Evolutionary conservation across 2,888 invertebrate genomes (phyloP), one percentile per base, ranked within the genome.

Genomic region (Hypomecis punctinalis): DNA sequence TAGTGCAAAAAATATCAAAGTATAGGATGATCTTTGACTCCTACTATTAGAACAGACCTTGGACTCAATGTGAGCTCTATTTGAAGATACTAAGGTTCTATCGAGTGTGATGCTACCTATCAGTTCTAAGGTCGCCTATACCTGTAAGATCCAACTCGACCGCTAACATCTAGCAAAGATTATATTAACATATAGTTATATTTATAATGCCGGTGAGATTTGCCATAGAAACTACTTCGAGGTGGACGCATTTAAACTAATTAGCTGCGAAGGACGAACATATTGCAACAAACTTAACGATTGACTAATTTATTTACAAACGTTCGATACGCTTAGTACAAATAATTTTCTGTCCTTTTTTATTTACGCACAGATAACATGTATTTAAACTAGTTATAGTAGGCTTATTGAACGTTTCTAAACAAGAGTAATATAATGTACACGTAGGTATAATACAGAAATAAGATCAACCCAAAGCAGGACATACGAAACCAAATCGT

Each of bases 51-150:
- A 8, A 52, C 33, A 52, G 52, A 37, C 36, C 35, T 55, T 47
- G 67, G 70, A 74, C 75, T 76, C 76, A 68, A 75, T 73, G 80
- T 78, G 80, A 79, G 78, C 76, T 75, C 77, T 72, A 73, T 72
- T 73, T 63, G 71, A 75, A 71, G 70, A 67, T 72, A 68, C 70
- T 48, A 63, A 66, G 71, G 63, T 60, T 68, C 67, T 69, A 74
- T 71, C 71, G 73, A 74, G 70, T 72, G 74, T 72, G 54, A 43
- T 66, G 70, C 73, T 72, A 71, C 61, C 75, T 75, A 73, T 71
- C 72, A 72, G 74, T 74, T 72, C 75, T 75, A 75, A 74, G 66
- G 71, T 70, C 74, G 66, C 59, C 70, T 71, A 73, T 72, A 77
- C 76, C 76, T 76, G 79, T 74, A 75, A 71, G 57, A 49, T 69